phyloP scores from a whole-genome alignment of 2,797 vertebrate species.

The Geotrypetes seraphini region DNA sequence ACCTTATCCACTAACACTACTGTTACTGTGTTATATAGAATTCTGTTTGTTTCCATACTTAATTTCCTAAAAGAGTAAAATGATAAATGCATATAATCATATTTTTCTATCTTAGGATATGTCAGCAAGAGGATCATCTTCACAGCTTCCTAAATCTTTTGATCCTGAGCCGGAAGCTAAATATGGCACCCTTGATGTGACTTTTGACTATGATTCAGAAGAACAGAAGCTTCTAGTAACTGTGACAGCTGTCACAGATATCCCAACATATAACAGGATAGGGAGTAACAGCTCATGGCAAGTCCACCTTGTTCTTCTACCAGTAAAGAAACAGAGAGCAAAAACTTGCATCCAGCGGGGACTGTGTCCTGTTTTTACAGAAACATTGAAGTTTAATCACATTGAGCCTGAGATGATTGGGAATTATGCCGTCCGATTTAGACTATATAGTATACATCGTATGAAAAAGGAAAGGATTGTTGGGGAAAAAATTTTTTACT shows the following conservation, averaged over 20 bases:
- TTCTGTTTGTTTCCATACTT: constrained; percentile 6
- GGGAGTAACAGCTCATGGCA: constrained; percentile 89
- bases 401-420: constrained; percentile 93
- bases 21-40: too few relatives aligned
- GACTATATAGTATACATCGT: constrained; percentile 83
- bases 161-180: constrained; percentile 81
- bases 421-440: constrained; percentile 86
- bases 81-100: constrained; percentile 26
- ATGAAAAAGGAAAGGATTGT: constrained; percentile 95
- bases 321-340: constrained; percentile 88
- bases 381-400: constrained; percentile 88
- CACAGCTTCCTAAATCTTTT: constrained; percentile 83
- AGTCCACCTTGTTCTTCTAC: constrained; percentile 91
- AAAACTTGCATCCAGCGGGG: constrained; percentile 86
- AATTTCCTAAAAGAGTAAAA: constrained; percentile 21
- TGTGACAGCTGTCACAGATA: constrained; percentile 86
- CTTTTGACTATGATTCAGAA: constrained; percentile 86
- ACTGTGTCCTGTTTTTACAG: constrained; percentile 84
- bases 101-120: constrained; percentile 58
- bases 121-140: constrained; percentile 81
- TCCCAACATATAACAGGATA: constrained; percentile 74
- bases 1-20: too few relatives aligned
- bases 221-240: constrained; percentile 86
- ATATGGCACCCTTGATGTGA: constrained; percentile 87
- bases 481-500: constrained; percentile 93